These are phyloP conservation scores for Fulmarus glacialis DNA, from an alignment of 2,113 vertebrate genomes.

Conservation along the genomic window DNA sequence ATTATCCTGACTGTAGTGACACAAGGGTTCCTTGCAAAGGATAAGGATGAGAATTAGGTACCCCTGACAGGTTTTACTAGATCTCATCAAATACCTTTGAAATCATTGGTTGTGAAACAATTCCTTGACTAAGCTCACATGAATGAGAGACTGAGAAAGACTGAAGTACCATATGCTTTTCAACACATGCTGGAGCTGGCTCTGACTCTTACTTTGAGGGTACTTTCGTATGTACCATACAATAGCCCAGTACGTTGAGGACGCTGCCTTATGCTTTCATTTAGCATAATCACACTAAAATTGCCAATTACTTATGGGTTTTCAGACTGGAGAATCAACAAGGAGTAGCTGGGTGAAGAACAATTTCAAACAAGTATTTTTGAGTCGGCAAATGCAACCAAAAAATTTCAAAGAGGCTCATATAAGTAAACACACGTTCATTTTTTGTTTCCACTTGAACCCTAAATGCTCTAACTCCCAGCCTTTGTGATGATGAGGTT, in stretches of 20 bases:
- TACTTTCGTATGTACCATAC: rapidly evolving
- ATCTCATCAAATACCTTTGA: background rate
- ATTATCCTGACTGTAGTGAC: background rate
- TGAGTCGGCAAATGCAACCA: background rate
- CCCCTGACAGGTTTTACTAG: background rate
- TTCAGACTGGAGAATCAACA: background rate
- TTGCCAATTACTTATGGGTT: background rate
- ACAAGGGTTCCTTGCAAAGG: background rate
- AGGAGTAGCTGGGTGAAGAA: background rate
- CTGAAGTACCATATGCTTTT: rapidly evolving
- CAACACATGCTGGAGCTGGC: background rate
- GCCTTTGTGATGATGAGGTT: background rate
- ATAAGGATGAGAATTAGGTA: background rate
- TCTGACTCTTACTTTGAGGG: background rate
- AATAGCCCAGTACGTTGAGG: background rate
- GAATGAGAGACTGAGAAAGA: background rate
- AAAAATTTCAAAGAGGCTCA: background rate
- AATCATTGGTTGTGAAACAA: background rate
- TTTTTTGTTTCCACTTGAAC: background rate
- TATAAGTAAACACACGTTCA: rapidly evolving
- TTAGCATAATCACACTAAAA: background rate
- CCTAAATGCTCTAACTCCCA: background rate
- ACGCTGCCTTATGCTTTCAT: background rate
- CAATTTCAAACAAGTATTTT: background rate
- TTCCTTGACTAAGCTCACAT: background rate